Base-by-base conservation (phyloP, 2,888 invertebrate genomes). In the Quadriops clusia region DNA sequence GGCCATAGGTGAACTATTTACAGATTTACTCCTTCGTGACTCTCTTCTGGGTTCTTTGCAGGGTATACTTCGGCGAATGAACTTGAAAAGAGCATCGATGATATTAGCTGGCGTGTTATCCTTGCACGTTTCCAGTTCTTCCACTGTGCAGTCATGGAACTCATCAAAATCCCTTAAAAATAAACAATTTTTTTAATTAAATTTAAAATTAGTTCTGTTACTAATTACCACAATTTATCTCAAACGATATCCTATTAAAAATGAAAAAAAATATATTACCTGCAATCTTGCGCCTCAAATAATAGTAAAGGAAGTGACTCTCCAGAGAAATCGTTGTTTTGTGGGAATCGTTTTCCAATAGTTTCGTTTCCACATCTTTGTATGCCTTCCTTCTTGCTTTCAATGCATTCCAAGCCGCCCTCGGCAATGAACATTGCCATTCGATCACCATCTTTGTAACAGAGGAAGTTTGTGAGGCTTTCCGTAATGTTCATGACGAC, bases 371-470 rank as follows among this genome's bases (percentile, higher is more conserved):
- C 48, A 48, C 85, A 85, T 3, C 61, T 51, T 46, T 70, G 65
- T 17, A 85, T 64, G 2, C 61, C 68, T 1, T 70, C 67, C 36
- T 67, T 63, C 38, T 76, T 73, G 1, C 67, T 63, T 33, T 67
- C 47, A 36, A 84, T 61, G 48, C 85, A 86, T 49, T 83, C 78
- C 5, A 77, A 74, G 0, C 85, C 85, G n/a, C 77, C 75, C 50
- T 84, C 82, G 2, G 84, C 76, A 33, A 85, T 78, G 51, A 86
- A 86, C 45, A 85, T 61, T 1, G 85, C 84, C 45, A 86, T 78
- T 43, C 84, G 72, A 53, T 85, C 84, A 5, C 85, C 85, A 44
- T 83, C 81, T 46, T 84, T 83, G 47, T 67, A 74, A 51, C 86
- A 86, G 13, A 80, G 63, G 51, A 86, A 86, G 41, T 75, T 71